Base-by-base conservation (phyloP, 2,888 invertebrate genomes). In the Yponomeuta cagnagella region DNA sequence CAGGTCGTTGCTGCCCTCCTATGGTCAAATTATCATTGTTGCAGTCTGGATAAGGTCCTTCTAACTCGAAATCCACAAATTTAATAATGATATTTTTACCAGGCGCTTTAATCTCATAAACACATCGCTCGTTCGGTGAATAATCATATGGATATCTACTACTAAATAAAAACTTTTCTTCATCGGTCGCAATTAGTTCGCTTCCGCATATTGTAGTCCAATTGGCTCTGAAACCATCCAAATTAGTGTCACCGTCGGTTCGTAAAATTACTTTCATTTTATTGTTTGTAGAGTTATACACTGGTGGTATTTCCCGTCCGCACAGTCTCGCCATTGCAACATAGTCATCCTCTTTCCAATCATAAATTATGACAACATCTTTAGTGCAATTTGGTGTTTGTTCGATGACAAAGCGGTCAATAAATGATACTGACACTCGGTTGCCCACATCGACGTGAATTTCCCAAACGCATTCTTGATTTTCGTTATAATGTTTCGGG, bases 401-500 rank as follows among this genome's bases (percentile, higher is more conserved):
- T 86, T 98, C 97, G 58, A 98, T 85, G 76, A 94, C 95, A 83
- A 97, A 97, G 72, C 97, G 90, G 1, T 93, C 94, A 0, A 93
- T 77, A 81, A 98, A 97, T 5, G 86, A 75, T 5, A 97, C 84
- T 3, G 94, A 94, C 64, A 97, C 87, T 78, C 94, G 94, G 76
- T 94, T 95, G 0, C 97, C 97, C 48, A 89, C 75, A 0, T 93
- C 87, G 0, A 94, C 92, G 58, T 87, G 83, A 71, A 98, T 93
- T 76, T 95, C 95, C 97, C 97, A 98, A 8, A 93, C 86, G 78
- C 97, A 97, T 85, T 97, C 97, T 68, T 94, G 90, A 82, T 96
- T 96, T 73, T 94, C 93, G 15, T 93, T 93, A 83, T 98, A 98
- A 68, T 80, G 81, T 74, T 88, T 87, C 0, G 95, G 95, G 83